Percentiles rank a stretch among this genome's conserved stretches.
Evolutionary conservation across 2,113 vertebrate species (phyloP).

Genomic region (Xiphorhynchus elegans): DNA sequence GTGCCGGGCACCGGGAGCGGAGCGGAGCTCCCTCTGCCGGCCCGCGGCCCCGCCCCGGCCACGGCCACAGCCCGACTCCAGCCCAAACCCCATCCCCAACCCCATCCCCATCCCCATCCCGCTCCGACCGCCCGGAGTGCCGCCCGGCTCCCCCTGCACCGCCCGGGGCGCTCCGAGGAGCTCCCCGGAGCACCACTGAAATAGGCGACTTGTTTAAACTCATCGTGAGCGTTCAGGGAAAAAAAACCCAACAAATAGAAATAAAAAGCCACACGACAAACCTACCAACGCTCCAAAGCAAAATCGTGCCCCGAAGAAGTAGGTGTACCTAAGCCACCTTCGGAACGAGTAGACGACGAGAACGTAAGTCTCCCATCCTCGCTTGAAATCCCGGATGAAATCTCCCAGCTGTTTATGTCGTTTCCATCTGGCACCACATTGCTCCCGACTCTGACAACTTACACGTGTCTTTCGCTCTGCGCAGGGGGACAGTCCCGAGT

Average conservation of each 20-base stretch:
- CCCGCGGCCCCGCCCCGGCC: not conserved
- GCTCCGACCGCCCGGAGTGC: too few species aligned
- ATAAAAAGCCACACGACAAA: not conserved
- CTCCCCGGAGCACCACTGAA: not conserved
- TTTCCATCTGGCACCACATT: not conserved
- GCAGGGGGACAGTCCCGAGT: not conserved
- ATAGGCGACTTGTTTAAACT: not conserved
- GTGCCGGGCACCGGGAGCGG: not conserved
- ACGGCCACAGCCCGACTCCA: not conserved
- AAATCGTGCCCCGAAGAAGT: not conserved
- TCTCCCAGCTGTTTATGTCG: not conserved
- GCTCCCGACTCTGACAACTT: not conserved
- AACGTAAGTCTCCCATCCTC: not conserved
- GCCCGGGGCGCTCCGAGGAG: not conserved
- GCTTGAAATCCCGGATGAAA: not conserved
- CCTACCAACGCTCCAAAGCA: not conserved
- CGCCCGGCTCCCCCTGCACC: too few species aligned
- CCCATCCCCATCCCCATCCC: too few species aligned
- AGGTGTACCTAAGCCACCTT: not conserved
- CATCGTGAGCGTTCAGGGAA: accelerated
- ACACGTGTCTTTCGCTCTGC: not conserved
- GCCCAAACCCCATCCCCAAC: too few species aligned
- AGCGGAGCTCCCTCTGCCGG: not conserved
- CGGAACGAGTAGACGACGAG: not conserved
- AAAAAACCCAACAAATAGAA: too few species aligned